Evolutionary conservation across 1,140 invertebrate species (phyloP).

Genomic region (Halotydeus destructor): DNA sequence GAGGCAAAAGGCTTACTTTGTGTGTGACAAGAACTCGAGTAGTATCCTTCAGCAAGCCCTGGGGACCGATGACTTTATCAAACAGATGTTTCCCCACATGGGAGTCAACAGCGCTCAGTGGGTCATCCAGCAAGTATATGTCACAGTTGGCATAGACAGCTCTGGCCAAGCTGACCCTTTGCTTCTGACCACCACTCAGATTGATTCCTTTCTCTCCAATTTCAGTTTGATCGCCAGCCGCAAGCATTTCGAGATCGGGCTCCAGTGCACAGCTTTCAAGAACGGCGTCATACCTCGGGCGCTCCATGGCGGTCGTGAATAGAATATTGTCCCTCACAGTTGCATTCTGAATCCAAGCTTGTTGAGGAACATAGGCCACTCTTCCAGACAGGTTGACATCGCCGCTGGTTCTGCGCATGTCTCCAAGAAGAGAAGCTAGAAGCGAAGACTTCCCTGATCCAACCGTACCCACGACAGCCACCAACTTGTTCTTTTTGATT

Average conservation of each 20-base stretch:
- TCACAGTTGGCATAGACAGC: constrained; percentile 22
- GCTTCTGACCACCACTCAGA: constrained; percentile 22
- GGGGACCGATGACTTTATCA: constrained; percentile 61
- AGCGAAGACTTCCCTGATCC: constrained; percentile 38
- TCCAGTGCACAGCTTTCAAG: constrained; percentile 31
- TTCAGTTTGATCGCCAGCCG: constrained; percentile 23
- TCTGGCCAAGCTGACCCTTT: constrained; percentile 20
- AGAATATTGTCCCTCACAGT: constrained; percentile 44
- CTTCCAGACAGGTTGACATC: constrained; percentile 25
- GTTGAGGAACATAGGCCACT: constrained; percentile 42
- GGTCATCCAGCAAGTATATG: constrained; percentile 29
- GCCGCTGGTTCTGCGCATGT: constrained; percentile 31
- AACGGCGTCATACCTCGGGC: constrained; percentile 29
- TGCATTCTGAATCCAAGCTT: constrained; percentile 40
- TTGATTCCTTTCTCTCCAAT: constrained; percentile 32
- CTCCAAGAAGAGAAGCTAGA: constrained; percentile 34
- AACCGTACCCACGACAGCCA: constrained; percentile 37
- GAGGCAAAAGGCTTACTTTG: constrained; percentile 41
- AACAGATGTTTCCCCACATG: constrained; percentile 92
- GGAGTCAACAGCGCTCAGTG: constrained; percentile 56
- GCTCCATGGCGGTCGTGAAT: constrained; percentile 20
- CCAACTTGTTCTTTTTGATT: constrained; percentile 21
- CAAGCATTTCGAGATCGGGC: constrained; percentile 29
- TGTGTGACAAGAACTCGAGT: constrained; percentile 20
- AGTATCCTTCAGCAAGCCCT: constrained; percentile 50